A percentile compares a stretch with the other conserved stretches of the same genome.
Evolutionary conservation across 1,140 invertebrate species (phyloP).

Genomic region (Pararge aegeria): DNA sequence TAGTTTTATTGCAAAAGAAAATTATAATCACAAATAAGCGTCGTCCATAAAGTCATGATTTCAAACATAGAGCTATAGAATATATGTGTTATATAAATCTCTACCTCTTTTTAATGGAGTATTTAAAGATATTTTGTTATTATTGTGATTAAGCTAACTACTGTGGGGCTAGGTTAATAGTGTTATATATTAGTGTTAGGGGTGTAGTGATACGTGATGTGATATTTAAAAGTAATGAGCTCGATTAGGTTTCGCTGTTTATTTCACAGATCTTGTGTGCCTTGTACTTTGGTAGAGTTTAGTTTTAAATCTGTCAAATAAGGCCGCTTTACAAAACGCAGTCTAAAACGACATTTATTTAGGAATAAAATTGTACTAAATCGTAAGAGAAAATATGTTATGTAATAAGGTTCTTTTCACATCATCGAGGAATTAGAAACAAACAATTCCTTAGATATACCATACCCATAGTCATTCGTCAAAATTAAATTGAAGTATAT

Average conservation of each 20-base stretch:
- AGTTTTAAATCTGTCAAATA: not conserved
- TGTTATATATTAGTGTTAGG: not conserved
- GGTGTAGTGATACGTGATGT: slow-evolving; percentile 11
- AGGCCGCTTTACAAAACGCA: not conserved
- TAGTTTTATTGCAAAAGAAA: too few species aligned
- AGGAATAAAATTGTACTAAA: not conserved
- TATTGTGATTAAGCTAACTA: not conserved
- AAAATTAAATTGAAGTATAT: too few species aligned
- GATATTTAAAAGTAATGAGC: slow-evolving; percentile 11
- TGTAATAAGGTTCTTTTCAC: too few species aligned
- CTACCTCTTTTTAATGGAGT: too few species aligned
- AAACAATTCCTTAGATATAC: too few species aligned
- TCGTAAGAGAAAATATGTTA: not conserved
- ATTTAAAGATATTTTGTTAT: too few species aligned
- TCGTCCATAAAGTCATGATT: too few species aligned
- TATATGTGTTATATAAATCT: too few species aligned
- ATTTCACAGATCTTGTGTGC: slow-evolving; percentile 5
- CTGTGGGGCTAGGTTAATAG: not conserved
- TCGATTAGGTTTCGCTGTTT: not conserved
- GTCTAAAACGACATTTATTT: slow-evolving; percentile 1
- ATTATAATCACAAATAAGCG: too few species aligned
- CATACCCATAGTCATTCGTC: too few species aligned
- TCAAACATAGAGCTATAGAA: too few species aligned
- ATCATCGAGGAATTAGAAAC: too few species aligned
- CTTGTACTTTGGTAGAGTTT: not conserved